A percentile compares a stretch with the other conserved stretches of the same genome.
phyloP scores from a whole-genome alignment of 2,888 invertebrate genomes.

The Mesorhabditis belari region DNA sequence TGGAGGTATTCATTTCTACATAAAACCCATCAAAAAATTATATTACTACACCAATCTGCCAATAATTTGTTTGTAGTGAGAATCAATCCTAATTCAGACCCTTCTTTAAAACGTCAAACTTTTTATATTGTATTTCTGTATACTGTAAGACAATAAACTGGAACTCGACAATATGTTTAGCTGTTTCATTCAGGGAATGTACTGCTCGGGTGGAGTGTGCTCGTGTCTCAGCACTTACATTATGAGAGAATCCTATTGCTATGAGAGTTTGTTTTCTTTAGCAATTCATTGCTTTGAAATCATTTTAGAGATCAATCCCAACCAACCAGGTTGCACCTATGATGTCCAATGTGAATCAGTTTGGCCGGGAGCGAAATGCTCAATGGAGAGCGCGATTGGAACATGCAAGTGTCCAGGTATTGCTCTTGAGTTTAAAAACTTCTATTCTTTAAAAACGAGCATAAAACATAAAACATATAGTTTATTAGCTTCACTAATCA shows the following conservation, averaged over 20 bases:
- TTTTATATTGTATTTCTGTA: no score
- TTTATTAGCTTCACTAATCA: no score
- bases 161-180: neutral
- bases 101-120: no score
- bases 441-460: no score
- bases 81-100: no score
- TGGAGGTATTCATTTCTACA: no score
- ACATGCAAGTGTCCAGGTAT: constrained; percentile 33
- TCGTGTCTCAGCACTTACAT: constrained; percentile 10
- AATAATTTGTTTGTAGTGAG: no score
- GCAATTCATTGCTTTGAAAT: neutral
- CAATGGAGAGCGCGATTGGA: constrained; percentile 33
- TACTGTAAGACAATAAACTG: neutral
- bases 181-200: constrained; percentile 30
- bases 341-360: constrained; percentile 37
- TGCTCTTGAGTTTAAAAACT: neutral
- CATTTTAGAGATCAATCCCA: constrained; percentile 39
- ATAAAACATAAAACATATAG: no score
- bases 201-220: constrained; percentile 17
- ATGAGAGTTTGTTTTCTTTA: constrained; percentile 19
- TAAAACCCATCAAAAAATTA: no score
- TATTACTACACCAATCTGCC: no score
- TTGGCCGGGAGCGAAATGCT: constrained; percentile 39
- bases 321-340: constrained; percentile 39
- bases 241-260: constrained; percentile 33